Percentiles rank a stretch among this genome's conserved stretches.
Conservation (phyloP, 2,113 vertebrate species). For the Seriola aureovittata region DNA sequence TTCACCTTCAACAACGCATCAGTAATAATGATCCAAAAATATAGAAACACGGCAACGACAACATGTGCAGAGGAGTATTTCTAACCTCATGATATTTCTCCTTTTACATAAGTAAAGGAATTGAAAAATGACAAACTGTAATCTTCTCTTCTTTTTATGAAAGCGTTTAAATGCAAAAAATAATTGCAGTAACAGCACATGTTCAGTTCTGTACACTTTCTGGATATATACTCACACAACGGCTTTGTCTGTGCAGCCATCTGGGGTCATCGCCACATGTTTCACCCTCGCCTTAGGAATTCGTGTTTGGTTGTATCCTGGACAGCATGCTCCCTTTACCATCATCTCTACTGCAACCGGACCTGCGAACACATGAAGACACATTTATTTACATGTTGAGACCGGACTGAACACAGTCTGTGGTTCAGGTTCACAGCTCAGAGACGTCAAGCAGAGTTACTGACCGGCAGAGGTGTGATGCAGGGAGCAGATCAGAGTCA, state of each 20-base stretch:
- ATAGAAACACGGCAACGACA: too few species aligned
- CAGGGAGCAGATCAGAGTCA: constrained; percentile 38
- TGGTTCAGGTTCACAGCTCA: background rate
- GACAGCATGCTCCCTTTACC: background rate
- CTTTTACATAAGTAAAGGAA: too few species aligned
- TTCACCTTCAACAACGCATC: too few species aligned
- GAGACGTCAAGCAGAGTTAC: background rate
- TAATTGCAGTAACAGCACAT: too few species aligned
- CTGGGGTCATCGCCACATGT: accelerated
- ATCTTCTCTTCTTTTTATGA: too few species aligned
- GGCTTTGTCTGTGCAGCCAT: accelerated
- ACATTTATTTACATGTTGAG: background rate
- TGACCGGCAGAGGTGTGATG: constrained; percentile 4
- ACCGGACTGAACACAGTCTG: too few species aligned
- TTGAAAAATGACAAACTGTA: too few species aligned
- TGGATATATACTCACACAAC: constrained; percentile 30
- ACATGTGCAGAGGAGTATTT: too few species aligned
- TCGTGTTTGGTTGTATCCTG: accelerated
- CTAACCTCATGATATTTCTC: too few species aligned
- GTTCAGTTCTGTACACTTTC: background rate
- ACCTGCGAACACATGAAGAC: background rate
- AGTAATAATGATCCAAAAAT: too few species aligned
- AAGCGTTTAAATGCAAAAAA: too few species aligned
- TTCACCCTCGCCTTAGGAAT: accelerated
- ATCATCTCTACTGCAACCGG: too few species aligned